phyloP scores from a whole-genome alignment of 2,113 vertebrate species.

The Narcine bancroftii region DNA sequence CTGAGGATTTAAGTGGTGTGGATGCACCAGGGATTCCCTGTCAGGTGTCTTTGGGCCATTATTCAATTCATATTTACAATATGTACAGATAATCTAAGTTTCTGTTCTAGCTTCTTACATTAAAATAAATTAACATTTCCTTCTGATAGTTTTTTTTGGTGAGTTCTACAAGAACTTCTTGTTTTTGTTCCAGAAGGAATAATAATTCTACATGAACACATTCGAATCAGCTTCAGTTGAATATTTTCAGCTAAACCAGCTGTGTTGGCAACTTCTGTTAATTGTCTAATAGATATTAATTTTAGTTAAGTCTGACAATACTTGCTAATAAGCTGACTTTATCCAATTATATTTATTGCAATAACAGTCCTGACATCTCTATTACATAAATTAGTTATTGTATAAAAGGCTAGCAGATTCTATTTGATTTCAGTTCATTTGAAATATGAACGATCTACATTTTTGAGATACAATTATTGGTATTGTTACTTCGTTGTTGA shows the following conservation, averaged over 20 bases:
- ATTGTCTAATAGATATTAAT: conserved; percentile 6
- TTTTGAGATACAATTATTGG: background rate
- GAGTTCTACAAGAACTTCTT: background rate
- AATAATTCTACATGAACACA: background rate
- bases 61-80: no score
- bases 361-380: background rate
- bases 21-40: no score
- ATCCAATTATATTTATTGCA: background rate
- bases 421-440: background rate
- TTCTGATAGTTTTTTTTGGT: background rate
- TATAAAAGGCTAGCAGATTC: background rate
- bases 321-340: background rate
- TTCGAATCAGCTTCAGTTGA: background rate
- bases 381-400: background rate
- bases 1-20: no score
- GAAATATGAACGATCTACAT: background rate
- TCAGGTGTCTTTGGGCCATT: no score
- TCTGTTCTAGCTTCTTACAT: no score
- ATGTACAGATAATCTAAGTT: no score
- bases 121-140: background rate
- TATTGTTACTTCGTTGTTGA: background rate
- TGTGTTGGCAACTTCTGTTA: background rate
- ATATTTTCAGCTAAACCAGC: background rate
- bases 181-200: background rate
- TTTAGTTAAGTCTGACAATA: background rate